Conservation (phyloP, 2,797 vertebrate genomes). For the Pteropus rufus region DNA sequence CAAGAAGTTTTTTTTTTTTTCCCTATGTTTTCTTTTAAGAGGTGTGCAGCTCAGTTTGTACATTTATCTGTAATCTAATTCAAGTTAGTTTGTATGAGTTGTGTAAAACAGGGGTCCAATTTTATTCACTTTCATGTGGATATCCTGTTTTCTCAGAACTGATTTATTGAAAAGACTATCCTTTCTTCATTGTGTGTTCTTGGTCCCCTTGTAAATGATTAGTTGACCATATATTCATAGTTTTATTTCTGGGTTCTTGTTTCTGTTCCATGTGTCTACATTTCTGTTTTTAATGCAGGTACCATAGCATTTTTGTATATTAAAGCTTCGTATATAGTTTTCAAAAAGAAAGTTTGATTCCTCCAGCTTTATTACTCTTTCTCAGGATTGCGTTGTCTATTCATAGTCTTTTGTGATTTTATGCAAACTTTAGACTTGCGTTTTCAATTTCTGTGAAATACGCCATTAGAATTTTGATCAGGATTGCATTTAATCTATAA, state of each 20-base stretch:
- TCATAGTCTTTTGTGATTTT: background rate
- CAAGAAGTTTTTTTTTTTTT: too few species aligned
- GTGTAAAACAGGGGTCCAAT: background rate
- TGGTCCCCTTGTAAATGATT: background rate
- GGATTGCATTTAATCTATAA: background rate
- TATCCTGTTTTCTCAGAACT: background rate
- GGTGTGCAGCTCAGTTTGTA: background rate
- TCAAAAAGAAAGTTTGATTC: background rate
- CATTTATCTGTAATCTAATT: background rate
- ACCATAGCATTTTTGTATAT: background rate
- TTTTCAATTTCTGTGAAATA: background rate
- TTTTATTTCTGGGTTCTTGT: background rate
- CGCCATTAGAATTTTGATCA: background rate
- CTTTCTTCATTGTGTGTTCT: background rate
- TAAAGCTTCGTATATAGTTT: background rate
- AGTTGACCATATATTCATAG: background rate
- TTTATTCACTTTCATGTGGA: background rate
- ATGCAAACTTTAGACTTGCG: background rate
- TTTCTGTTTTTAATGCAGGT: background rate
- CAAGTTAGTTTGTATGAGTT: background rate
- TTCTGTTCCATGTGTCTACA: background rate
- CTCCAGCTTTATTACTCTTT: background rate
- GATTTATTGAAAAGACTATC: background rate
- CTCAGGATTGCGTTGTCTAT: background rate
- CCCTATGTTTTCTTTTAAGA: background rate